A percentile compares a stretch with the other conserved stretches of the same genome.
Conservation (phyloP, 2,888 invertebrate genomes). For the Drosophila diplacantha region DNA sequence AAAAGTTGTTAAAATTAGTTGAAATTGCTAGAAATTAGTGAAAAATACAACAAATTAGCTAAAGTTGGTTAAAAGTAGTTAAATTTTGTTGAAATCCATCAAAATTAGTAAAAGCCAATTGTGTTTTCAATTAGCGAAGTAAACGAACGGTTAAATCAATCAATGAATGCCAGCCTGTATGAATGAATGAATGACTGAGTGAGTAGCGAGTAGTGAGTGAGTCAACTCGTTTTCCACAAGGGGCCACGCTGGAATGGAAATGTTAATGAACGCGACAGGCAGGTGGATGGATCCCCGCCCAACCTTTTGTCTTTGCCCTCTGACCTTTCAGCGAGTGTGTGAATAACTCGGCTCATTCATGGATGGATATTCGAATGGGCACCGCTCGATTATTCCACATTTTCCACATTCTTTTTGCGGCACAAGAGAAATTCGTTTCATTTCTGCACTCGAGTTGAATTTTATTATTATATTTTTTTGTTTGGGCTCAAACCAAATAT, state of each 20-base stretch:
- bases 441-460: constrained; percentile 10
- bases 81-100: not conserved
- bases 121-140: constrained; percentile 8
- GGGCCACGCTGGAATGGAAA: constrained; percentile 21
- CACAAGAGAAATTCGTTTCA: not conserved
- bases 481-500: constrained; percentile 19
- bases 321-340: constrained; percentile 22
- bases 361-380: not conserved
- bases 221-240: constrained; percentile 8
- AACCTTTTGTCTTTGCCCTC: not conserved
- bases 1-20: not conserved
- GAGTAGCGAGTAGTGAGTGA: constrained; percentile 1
- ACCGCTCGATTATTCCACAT: not conserved
- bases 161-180: constrained; percentile 6
- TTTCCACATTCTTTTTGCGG: not conserved
- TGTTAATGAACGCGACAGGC: constrained; percentile 20
- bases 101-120: not conserved
- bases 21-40: no score
- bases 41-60: not conserved
- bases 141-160: constrained; percentile 18
- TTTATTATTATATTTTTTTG: constrained; percentile 2
- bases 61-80: not conserved
- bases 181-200: constrained; percentile 1
- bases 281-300: constrained; percentile 14
- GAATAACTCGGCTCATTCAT: constrained; percentile 6